These are phyloP conservation scores for Drosophila insularis DNA, from an alignment of 1,140 invertebrate genomes.

Conservation along the genomic window DNA sequence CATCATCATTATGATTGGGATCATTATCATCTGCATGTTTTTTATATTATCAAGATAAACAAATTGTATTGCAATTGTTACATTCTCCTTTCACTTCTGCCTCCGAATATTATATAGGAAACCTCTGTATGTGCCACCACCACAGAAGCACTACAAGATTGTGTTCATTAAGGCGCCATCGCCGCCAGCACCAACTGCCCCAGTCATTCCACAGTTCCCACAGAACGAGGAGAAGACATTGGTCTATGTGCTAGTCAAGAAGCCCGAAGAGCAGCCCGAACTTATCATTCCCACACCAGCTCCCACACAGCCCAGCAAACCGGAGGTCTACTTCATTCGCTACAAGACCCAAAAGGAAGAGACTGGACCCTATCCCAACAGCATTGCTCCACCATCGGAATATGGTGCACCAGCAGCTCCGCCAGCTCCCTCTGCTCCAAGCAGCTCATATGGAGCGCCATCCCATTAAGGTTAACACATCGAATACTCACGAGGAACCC, in stretches of 20 bases:
- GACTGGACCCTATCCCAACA: slow-evolving; percentile 83
- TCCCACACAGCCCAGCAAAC: slow-evolving; percentile 91
- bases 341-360: slow-evolving; percentile 89
- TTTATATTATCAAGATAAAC: slow-evolving; percentile 1
- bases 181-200: slow-evolving; percentile 89
- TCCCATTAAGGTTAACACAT: slow-evolving; percentile 56
- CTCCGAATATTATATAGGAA: slow-evolving; percentile 79
- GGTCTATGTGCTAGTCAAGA: slow-evolving; percentile 94
- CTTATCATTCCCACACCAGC: slow-evolving; percentile 89
- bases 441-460: slow-evolving; percentile 78
- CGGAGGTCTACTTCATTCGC: slow-evolving; percentile 93
- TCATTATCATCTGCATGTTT: slow-evolving; percentile 24
- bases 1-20: slow-evolving; percentile 31
- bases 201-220: slow-evolving; percentile 88
- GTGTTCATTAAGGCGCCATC: slow-evolving; percentile 94
- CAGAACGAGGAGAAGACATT: slow-evolving; percentile 94
- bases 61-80: slow-evolving; percentile 16
- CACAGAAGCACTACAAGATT: slow-evolving; percentile 95
- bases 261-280: slow-evolving; percentile 91
- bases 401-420: slow-evolving; percentile 83
- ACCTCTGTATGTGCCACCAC: slow-evolving; percentile 86
- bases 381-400: slow-evolving; percentile 83
- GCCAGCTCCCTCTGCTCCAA: slow-evolving; percentile 75
- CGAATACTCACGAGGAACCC: slow-evolving; percentile 20
- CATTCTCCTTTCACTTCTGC: slow-evolving; percentile 25